Evolutionary conservation across 2,888 invertebrate species (phyloP).

Genomic region (Acronicta leporina): DNA sequence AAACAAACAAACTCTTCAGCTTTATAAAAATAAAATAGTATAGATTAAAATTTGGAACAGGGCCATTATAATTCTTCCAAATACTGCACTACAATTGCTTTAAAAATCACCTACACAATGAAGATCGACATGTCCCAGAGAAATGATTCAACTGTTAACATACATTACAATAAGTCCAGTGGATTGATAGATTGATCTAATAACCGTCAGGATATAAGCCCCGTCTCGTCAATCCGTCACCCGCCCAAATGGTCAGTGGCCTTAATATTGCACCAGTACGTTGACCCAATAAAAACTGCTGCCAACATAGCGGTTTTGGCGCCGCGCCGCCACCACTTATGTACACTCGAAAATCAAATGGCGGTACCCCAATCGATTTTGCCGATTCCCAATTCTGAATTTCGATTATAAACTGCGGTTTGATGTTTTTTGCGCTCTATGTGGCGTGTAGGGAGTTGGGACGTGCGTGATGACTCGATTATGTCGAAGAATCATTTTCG

Average conservation of each 20-base stretch:
- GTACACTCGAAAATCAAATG: constrained; percentile 45
- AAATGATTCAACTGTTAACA: background rate
- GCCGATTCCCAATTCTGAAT: constrained; percentile 49
- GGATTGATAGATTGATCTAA: constrained; percentile 7
- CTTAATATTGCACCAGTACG: constrained; percentile 50
- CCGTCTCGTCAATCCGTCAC: constrained; percentile 11
- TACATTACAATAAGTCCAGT: constrained; percentile 2
- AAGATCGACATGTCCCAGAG: background rate
- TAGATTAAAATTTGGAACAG: too few species aligned
- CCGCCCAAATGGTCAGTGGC: constrained; percentile 39
- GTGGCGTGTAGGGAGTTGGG: constrained; percentile 25
- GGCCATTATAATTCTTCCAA: too few species aligned
- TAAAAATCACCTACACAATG: too few species aligned
- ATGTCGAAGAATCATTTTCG: constrained; percentile 3
- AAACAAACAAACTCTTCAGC: too few species aligned
- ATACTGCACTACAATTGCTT: too few species aligned
- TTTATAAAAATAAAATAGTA: too few species aligned
- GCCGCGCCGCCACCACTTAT: constrained; percentile 59
- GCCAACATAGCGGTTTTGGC: constrained; percentile 57
- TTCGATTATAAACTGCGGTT: constrained; percentile 58
- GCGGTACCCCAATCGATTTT: constrained; percentile 54
- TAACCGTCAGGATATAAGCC: constrained; percentile 3
- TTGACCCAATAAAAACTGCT: constrained; percentile 61
- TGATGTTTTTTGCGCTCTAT: constrained; percentile 34
- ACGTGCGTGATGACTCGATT: constrained; percentile 34